Percentiles rank a stretch among this genome's conserved stretches.
Evolutionary conservation across 23 tunicate genomes (phyloP).

Genomic region (Clavelina lepadiformis): DNA sequence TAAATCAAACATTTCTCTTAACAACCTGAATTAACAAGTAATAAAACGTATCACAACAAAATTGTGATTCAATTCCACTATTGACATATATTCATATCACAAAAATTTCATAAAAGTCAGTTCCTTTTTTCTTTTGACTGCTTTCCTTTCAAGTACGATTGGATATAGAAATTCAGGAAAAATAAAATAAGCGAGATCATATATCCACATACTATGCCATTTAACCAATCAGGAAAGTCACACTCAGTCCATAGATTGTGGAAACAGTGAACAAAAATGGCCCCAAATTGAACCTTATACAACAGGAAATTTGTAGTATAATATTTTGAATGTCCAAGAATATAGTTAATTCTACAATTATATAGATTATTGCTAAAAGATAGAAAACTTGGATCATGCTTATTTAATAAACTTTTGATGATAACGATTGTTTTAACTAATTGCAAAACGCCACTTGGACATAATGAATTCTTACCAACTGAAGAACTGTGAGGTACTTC

Average conservation of each 20-base stretch:
- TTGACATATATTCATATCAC: too few relatives aligned
- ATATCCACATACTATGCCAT: conserved; percentile 46
- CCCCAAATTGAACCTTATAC: conserved; percentile 50
- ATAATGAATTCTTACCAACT: conserved; percentile 33
- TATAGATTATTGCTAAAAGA: too few relatives aligned
- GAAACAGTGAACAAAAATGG: conserved; percentile 34
- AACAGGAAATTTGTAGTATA: too few relatives aligned
- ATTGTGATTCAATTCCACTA: too few relatives aligned
- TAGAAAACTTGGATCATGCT: too few relatives aligned
- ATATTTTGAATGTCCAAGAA: not conserved
- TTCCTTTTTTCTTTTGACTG: conserved; percentile 3
- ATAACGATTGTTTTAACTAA: not conserved
- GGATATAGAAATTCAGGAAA: conserved; percentile 53
- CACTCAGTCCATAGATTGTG: conserved; percentile 40
- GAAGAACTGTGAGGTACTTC: conserved; percentile 48
- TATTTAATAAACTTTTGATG: not conserved
- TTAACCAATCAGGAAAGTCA: conserved; percentile 69
- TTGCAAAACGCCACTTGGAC: not conserved
- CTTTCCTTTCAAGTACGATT: conserved; percentile 44
- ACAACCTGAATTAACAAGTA: too few relatives aligned
- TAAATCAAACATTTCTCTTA: too few relatives aligned
- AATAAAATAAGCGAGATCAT: conserved; percentile 64
- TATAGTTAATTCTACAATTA: not conserved
- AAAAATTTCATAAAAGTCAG: too few relatives aligned
- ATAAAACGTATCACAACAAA: too few relatives aligned